Base-by-base conservation (phyloP, 2,797 vertebrate genomes). In the Tachyglossus aculeatus region DNA sequence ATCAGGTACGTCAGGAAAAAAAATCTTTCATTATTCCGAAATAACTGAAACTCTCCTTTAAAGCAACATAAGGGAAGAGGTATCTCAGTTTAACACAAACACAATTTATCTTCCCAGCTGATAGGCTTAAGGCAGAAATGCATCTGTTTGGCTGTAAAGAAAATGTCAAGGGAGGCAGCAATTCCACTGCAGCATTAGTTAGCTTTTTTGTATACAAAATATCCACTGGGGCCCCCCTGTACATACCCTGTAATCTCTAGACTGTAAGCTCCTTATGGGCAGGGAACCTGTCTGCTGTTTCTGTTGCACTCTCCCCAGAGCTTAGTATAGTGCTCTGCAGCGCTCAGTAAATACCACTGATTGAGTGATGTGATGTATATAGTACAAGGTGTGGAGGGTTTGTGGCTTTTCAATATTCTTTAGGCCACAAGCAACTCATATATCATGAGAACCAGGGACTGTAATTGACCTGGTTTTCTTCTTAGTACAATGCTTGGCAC, bases 181-280 rank as follows among this genome's bases (percentile, higher is more conserved):
- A 38, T 61, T 58, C 47, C 24, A 64, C 4, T 31, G 52, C 38
- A 61, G 3, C 53, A 25, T 15, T 8, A 15, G 34, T 72, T 62
- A 64, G 43, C 37, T 40, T 65, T 67, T 64, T 7, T 55, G 40
- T 56, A 7, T 61, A 48, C n/a, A 38, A 33, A 53, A 39, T 15
- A 65, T 39, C 27, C 21, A n/a, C n/a, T n/a, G n/a, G n/a, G n/a
- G n/a, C n/a, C n/a, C n/a, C 58, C 6, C 18, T 32, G 7, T 14
- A 67, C 29, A 67, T 40, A 62, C n/a, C n/a, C 18, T 74, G 51
- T 64, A 47, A 56, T 64, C 13, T 50, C 56, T 81, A 68, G 59
- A 56, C n/a, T n/a, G n/a, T n/a, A n/a, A n/a, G n/a, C n/a, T n/a
- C n/a, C n/a, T n/a, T n/a, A n/a, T n/a, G n/a, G n/a, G n/a, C n/a